Base-by-base conservation (phyloP, 1,140 invertebrate genomes). In the Diprion similis region DNA sequence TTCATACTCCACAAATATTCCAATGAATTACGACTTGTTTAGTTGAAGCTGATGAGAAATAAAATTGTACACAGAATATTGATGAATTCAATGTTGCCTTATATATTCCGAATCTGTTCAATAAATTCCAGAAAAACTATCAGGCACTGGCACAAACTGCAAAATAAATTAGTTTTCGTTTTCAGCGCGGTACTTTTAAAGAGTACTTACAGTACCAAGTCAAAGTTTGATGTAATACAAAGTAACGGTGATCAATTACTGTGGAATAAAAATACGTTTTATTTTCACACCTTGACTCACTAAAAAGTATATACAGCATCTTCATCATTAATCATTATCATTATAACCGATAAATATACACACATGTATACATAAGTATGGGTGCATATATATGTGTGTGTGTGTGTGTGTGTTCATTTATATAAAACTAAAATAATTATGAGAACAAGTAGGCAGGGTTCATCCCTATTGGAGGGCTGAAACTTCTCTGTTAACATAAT, bases 221-320 rank as follows among this genome's bases (percentile, higher is more conserved):
- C 24, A 37, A 37, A 37, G 24, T 37, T 37, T 37, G 1, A 37
- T 37, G 24, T 37, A 37, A 37, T 37, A 37, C 24, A 37, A 37
- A 37, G 24, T 37, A 37, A 37, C 24, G 6, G 24, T 37, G 6
- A 3, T 37, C 24, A 70, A 15, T 48, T 70, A 70, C 15, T 37
- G 68, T 86, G 85, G 87, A 88, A 88, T 88, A 87, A 88, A 88
- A 88, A 88, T 88, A 88, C 86, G 84, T 82, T 88, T 87, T 87
- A 87, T 88, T 87, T 87, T 86, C 84, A 87, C 85, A 87, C 82
- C 80, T 87, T 85, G 82, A 83, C 84, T 87, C 76, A 79, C 86
- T 88, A 87, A 82, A 85, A 88, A 87, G 78, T 87, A 88, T 88
- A 84, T 87, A 87, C 86, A 87, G 82, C 81, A 83, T 84, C 74